Evolutionary conservation across 2,888 invertebrate species (phyloP).

Genomic region (Drosophila recens): DNA sequence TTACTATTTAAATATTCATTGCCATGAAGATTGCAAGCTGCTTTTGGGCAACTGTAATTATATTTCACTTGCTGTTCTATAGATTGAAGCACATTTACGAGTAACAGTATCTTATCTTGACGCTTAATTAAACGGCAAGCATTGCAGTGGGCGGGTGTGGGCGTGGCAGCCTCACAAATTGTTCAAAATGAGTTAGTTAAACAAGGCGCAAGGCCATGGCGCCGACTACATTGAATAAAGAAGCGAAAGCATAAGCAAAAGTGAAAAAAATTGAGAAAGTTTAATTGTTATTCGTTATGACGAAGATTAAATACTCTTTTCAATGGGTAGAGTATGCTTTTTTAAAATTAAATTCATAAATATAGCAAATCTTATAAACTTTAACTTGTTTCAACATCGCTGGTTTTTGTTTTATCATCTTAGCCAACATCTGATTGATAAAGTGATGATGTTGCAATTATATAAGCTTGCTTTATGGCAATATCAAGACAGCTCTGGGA

Average conservation of each 20-base stretch:
- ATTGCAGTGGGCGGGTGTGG: background rate
- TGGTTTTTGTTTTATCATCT: too few species aligned
- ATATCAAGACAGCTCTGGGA: background rate
- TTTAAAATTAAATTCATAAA: background rate
- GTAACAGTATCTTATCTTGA: conserved; percentile 70
- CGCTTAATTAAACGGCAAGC: conserved; percentile 72
- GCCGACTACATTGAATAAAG: conserved; percentile 40
- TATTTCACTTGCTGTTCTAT: conserved; percentile 64
- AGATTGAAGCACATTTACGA: conserved; percentile 65
- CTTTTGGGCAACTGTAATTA: conserved; percentile 62
- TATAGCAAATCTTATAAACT: background rate
- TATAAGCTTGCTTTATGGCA: background rate
- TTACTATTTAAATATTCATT: conserved; percentile 64
- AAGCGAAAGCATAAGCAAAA: conserved; percentile 59
- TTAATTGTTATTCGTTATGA: background rate
- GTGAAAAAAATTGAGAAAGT: conserved; percentile 25
- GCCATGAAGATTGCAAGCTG: conserved; percentile 30
- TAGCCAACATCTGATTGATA: background rate
- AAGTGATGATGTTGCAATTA: background rate
- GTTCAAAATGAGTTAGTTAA: conserved; percentile 81
- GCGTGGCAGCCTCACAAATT: conserved; percentile 56
- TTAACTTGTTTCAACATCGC: background rate
- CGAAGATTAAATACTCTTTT: background rate
- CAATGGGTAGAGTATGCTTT: background rate
- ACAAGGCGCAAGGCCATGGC: conserved; percentile 73